Evolutionary conservation across 2,113 vertebrate genomes (phyloP).

Genomic region (Puma concolor): DNA sequence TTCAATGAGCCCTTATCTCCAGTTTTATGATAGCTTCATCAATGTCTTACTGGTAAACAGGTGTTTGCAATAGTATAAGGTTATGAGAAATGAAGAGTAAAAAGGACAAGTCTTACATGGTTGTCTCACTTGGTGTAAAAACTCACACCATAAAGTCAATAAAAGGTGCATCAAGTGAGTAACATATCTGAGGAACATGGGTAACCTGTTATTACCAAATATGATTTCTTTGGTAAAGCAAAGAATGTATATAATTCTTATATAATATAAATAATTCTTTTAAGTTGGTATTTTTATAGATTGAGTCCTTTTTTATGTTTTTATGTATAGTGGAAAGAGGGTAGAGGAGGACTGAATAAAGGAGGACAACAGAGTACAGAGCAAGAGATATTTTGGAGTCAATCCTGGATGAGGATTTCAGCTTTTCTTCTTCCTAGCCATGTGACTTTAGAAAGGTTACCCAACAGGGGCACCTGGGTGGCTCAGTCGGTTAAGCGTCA

Average conservation of each 20-base stretch:
- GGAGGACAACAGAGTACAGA: neutral
- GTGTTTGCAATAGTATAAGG: neutral
- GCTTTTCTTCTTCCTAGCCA: neutral
- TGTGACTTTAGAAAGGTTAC: neutral
- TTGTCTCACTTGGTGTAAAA: neutral
- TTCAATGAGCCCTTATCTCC: neutral
- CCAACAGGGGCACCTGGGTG: too few relatives aligned
- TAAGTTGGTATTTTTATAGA: neutral
- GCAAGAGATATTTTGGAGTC: neutral
- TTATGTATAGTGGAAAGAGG: neutral
- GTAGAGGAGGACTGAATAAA: neutral
- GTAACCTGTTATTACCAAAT: neutral
- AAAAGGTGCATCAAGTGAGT: neutral
- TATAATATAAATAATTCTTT: neutral
- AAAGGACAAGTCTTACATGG: neutral
- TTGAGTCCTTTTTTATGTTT: neutral
- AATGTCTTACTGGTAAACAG: neutral
- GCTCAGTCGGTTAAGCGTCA: too few relatives aligned
- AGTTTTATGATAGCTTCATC: neutral
- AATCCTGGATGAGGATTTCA: neutral
- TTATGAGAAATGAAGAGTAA: conserved; percentile 17
- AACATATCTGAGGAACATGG: neutral
- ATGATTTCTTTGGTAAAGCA: neutral
- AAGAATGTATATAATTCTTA: neutral
- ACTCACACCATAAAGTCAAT: neutral